Evolutionary conservation across 2,888 invertebrate species (phyloP).

Genomic region (Campoletis raptor): DNA sequence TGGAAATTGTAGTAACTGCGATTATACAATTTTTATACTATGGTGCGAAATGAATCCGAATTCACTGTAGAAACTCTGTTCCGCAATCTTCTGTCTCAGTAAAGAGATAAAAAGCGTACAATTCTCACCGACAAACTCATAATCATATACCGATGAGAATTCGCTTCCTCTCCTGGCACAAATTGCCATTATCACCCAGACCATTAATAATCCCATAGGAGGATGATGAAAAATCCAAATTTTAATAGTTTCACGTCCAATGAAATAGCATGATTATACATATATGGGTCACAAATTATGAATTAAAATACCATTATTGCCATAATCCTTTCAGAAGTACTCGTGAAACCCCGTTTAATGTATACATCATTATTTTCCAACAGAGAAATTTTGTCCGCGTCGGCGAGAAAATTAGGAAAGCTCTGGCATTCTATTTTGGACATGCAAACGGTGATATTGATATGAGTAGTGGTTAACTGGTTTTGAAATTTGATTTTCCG

Average conservation of each 20-base stretch:
- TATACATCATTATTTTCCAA: background rate
- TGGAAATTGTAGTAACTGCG: conserved; percentile 10
- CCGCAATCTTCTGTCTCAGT: background rate
- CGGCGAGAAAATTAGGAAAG: background rate
- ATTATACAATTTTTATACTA: background rate
- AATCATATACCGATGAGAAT: conserved; percentile 31
- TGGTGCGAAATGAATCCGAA: conserved; percentile 21
- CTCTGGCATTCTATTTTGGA: background rate
- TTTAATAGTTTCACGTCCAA: conserved; percentile 14
- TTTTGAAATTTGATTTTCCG: conserved; percentile 34
- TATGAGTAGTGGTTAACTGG: background rate
- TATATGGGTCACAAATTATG: background rate
- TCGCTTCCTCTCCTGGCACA: conserved; percentile 3
- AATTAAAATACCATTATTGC: background rate
- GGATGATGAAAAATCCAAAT: background rate
- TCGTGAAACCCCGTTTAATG: background rate
- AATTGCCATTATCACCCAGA: conserved; percentile 12
- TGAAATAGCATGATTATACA: background rate
- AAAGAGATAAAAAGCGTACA: background rate
- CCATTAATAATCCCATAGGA: conserved; percentile 9
- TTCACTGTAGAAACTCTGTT: background rate
- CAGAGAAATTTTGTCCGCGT: background rate
- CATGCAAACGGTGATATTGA: background rate
- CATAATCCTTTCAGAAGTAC: background rate
- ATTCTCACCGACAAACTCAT: background rate